Evolutionary conservation across 2,113 vertebrate species (phyloP).

Genomic region (Ginglymostoma cirratum): DNA sequence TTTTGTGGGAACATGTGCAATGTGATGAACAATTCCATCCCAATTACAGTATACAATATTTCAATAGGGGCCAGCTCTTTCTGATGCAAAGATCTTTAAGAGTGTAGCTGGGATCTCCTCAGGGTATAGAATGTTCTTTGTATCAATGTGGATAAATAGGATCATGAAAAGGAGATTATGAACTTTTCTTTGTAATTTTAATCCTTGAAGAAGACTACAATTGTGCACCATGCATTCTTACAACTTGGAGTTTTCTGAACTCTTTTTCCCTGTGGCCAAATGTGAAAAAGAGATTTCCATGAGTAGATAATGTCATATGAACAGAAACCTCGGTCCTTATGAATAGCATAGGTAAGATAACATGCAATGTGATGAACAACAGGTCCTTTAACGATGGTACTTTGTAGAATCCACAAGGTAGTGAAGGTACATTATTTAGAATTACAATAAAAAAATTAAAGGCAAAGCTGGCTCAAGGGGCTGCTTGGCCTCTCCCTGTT

Average conservation of each 20-base stretch:
- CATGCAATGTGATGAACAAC: not conserved
- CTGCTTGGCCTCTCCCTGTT: no score
- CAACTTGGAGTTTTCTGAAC: not conserved
- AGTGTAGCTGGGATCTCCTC: not conserved
- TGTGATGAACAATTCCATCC: not conserved
- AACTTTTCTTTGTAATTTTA: not conserved
- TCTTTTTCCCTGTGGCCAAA: not conserved
- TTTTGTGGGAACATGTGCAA: not conserved
- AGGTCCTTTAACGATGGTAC: not conserved
- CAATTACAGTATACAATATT: not conserved
- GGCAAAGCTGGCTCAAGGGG: no score
- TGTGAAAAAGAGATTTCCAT: not conserved
- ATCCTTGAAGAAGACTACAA: not conserved
- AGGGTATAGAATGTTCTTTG: not conserved
- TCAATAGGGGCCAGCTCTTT: not conserved
- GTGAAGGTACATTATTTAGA: not conserved
- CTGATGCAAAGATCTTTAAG: not conserved
- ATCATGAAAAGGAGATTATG: not conserved
- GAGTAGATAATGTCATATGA: not conserved
- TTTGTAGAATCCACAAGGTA: not conserved
- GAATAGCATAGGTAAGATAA: not conserved
- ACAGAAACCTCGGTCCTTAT: not conserved
- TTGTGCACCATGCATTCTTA: not conserved
- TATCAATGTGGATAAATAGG: not conserved
- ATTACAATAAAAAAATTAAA: not conserved